These are phyloP conservation scores for Hydrozoanthus gracilis DNA, from an alignment of 92 coral and sea anemone genomes.

Conservation along the genomic window DNA sequence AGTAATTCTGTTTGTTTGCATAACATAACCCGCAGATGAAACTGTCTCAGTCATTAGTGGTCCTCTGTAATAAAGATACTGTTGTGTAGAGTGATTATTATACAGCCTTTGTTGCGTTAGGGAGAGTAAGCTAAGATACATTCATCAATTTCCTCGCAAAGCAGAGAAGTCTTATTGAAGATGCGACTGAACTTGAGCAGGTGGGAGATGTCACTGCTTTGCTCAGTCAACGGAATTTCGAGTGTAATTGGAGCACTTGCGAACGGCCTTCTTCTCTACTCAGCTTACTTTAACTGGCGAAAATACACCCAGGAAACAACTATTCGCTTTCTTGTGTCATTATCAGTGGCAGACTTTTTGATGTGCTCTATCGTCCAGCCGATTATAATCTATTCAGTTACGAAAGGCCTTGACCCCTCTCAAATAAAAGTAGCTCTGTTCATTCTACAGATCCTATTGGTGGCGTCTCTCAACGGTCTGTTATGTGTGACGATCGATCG, in stretches of 20 bases:
- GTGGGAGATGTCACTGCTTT: neutral
- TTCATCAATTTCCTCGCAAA: too few relatives aligned
- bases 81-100: too few relatives aligned
- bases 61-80: too few relatives aligned
- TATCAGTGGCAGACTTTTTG: neutral
- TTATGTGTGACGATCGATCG: slow-evolving; percentile 1
- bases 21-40: too few relatives aligned
- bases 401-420: neutral
- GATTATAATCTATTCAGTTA: neutral
- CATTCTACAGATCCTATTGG: neutral
- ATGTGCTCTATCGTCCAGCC: neutral
- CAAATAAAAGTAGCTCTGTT: neutral
- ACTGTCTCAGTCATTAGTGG: too few relatives aligned
- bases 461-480: slow-evolving; percentile 3
- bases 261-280: neutral
- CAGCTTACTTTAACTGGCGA: neutral
- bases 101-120: too few relatives aligned
- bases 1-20: too few relatives aligned
- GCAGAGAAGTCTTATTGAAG: neutral
- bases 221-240: neutral
- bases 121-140: too few relatives aligned
- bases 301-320: neutral
- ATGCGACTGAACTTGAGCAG: neutral
- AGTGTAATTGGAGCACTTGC: neutral
- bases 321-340: neutral